Base-by-base conservation (phyloP, 2,888 invertebrate species). In the Pecten maximus region DNA sequence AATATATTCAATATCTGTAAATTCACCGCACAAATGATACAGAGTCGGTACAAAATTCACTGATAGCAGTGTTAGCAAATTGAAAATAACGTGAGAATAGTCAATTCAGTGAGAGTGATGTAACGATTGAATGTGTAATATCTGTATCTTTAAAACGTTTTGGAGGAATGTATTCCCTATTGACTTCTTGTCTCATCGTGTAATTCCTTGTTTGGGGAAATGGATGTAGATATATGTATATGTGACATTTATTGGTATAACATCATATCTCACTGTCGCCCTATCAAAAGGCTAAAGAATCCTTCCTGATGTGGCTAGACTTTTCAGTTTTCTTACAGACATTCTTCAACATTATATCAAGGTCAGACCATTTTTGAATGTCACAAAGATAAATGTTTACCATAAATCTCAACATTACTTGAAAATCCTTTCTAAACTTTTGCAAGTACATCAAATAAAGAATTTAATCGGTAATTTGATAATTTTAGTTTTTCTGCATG, bases 381-480 rank as follows among this genome's bases (percentile, higher is more conserved):
- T 28, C 74, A 74, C 10, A 10, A 74, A 74, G 60, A 60, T 60
- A 28, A 10, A 60, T 60, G 60, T 3, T n/a, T 60, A 60, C 10
- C 0, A 60, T 60, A 60, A 74, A 28, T 35, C 35, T 74, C 10
- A 74, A 35, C 74, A 74, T 28, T 35, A 28, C 74, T 74, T 12
- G 3, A 54, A 28, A 74, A 35, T 74, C 35, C 15, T 28, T 28
- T 74, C 4, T 74, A 35, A 12, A 6, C 60, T n/a, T 60, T 60
- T 3, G 23, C 10, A 10, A 28, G 74, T 10, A 16, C 35, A 10
- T 74, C 6, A 74, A 74, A 28, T 35, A 28, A 74, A 74, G 35
- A 74, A 74, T 35, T 74, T 74, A 74, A 74, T 74, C 74, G 12
- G 74, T 74, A 74, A 74, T 28, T 35, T 35, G 74, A 74, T 35